Percentiles rank a stretch among this genome's conserved stretches.
Evolutionary conservation across 2,113 vertebrate species (phyloP).

Genomic region (Canis aureus): DNA sequence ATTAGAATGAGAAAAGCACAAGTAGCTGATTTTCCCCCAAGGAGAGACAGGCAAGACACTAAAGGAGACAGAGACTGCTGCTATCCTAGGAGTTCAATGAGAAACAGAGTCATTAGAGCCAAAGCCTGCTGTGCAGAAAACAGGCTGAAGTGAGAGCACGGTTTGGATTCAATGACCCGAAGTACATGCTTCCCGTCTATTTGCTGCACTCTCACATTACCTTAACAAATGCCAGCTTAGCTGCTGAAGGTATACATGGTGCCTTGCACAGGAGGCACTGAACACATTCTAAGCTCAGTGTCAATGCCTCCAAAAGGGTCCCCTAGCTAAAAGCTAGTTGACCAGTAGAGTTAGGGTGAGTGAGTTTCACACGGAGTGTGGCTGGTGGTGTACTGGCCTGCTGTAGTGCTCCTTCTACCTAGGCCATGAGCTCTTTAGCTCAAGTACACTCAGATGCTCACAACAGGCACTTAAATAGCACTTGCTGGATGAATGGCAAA

Average conservation of each 20-base stretch:
- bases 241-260: background rate
- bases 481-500: conserved; percentile 3
- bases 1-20: conserved; percentile 78
- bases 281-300: conserved; percentile 15
- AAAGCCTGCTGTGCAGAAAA: conserved; percentile 82
- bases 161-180: conserved; percentile 72
- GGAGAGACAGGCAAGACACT: conserved; percentile 68
- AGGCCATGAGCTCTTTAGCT: background rate
- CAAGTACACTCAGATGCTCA: background rate
- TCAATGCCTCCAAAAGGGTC: background rate
- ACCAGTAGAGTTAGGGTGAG: background rate
- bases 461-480: background rate
- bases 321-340: background rate
- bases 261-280: background rate
- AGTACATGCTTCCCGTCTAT: conserved; percentile 62
- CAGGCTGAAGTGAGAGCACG: conserved; percentile 71
- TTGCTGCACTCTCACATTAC: conserved; percentile 44
- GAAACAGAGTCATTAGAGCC: conserved; percentile 81
- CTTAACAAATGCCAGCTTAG: conserved; percentile 46
- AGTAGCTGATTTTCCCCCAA: conserved; percentile 66
- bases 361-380: background rate
- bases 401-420: background rate
- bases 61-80: conserved; percentile 75
- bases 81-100: conserved; percentile 79
- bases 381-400: too few relatives aligned